A percentile compares a stretch with the other conserved stretches of the same genome.
Evolutionary conservation across 2,888 invertebrate species (phyloP).

Genomic region (Drosophila aldrichi): DNA sequence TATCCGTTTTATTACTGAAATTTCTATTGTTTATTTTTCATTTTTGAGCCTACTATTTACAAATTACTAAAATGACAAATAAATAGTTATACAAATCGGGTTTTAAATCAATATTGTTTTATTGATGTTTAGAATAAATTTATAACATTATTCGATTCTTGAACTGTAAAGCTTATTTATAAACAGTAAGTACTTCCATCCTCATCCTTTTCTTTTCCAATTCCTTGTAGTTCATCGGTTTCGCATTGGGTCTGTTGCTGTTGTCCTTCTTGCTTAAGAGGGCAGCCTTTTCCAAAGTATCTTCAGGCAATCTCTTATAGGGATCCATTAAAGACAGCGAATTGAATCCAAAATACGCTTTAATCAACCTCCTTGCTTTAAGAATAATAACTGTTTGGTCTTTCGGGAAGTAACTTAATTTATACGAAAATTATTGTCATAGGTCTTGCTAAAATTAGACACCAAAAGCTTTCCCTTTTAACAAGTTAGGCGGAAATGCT

Average conservation of each 20-base stretch:
- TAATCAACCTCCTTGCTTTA: not conserved
- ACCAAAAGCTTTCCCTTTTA: not conserved
- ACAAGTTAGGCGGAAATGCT: not conserved
- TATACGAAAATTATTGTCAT: conserved; percentile 14
- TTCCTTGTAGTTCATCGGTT: not conserved
- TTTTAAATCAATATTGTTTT: not conserved
- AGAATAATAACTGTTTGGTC: not conserved
- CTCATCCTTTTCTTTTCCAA: too few relatives aligned
- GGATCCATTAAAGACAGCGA: not conserved
- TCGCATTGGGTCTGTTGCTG: too few relatives aligned
- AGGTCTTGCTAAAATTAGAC: conserved; percentile 7
- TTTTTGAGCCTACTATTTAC: conserved; percentile 25
- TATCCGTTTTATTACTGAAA: not conserved
- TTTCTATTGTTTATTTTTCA: not conserved
- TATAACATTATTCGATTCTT: not conserved
- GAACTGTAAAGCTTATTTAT: not conserved
- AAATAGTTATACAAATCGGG: not conserved
- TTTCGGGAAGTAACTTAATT: not conserved
- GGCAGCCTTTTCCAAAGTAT: not conserved
- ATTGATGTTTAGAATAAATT: not conserved
- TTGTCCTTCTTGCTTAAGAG: not conserved
- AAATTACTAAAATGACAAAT: not conserved
- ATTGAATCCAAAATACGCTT: not conserved
- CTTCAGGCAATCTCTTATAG: not conserved
- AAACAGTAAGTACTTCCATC: not conserved